Evolutionary conservation across 2,113 vertebrate genomes (phyloP).

Genomic region (Hystrix brachyura): DNA sequence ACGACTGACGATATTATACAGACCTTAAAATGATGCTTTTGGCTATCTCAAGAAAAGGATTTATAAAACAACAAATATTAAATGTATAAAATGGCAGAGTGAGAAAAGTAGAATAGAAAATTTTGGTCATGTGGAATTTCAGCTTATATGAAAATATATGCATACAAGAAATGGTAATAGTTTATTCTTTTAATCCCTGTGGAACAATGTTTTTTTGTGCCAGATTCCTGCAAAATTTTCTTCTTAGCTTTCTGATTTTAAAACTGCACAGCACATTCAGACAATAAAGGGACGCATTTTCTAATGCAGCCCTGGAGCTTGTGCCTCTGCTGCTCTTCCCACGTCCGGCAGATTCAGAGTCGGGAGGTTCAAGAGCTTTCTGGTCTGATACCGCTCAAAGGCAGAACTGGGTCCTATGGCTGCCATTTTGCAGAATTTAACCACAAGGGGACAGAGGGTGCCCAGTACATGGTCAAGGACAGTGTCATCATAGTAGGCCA

Average conservation of each 20-base stretch:
- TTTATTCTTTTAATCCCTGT: neutral
- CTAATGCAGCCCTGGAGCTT: neutral
- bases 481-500: neutral
- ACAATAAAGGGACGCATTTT: neutral
- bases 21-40: neutral
- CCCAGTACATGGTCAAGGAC: neutral
- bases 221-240: neutral
- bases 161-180: neutral
- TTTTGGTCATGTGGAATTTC: neutral
- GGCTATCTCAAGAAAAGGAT: neutral
- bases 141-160: too few species aligned
- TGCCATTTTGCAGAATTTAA: neutral
- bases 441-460: neutral
- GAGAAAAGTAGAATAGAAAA: neutral
- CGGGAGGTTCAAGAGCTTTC: neutral
- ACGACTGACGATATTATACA: fast-evolving
- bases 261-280: neutral
- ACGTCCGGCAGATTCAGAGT: too few species aligned
- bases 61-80: neutral
- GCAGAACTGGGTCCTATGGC: neutral
- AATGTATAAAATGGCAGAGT: neutral
- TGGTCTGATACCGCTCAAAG: neutral
- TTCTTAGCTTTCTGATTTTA: neutral
- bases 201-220: neutral
- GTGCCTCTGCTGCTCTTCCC: fast-evolving